Evolutionary conservation across 1,140 invertebrate genomes (phyloP).

Genomic region (Cheumatopsyche charites): DNA sequence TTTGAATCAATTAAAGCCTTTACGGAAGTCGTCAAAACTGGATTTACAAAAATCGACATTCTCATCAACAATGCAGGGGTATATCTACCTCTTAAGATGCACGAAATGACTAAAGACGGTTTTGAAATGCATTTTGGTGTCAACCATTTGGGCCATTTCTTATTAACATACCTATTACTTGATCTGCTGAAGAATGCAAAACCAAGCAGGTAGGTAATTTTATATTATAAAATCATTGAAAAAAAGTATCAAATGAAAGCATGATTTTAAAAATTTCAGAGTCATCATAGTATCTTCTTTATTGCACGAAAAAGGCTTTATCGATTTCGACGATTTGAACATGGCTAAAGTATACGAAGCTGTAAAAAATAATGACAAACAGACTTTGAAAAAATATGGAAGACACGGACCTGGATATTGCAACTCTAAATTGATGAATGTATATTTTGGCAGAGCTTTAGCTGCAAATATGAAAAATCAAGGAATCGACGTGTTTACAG

Average conservation of each 20-base stretch:
- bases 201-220: constrained; percentile 56
- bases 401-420: constrained; percentile 73
- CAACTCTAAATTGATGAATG: constrained; percentile 81
- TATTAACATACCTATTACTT: constrained; percentile 76
- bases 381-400: constrained; percentile 47
- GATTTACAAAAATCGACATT: constrained; percentile 70
- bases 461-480: constrained; percentile 63
- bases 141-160: constrained; percentile 79
- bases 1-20: constrained; percentile 68
- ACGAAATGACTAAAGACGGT: constrained; percentile 70
- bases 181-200: constrained; percentile 65
- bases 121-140: constrained; percentile 77
- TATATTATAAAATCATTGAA: neutral
- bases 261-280: constrained; percentile 52
- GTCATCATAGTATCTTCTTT: constrained; percentile 63
- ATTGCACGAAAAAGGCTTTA: constrained; percentile 59
- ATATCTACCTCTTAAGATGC: constrained; percentile 59
- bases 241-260: constrained; percentile 15
- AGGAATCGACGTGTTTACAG: constrained; percentile 73
- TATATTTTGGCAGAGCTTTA: constrained; percentile 71
- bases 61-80: constrained; percentile 82
- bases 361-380: constrained; percentile 50
- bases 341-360: constrained; percentile 55
- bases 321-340: constrained; percentile 76
- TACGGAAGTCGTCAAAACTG: constrained; percentile 61